Evolutionary conservation across 2,888 invertebrate species (phyloP), one percentile per base, ranked within the genome.

Genomic region (Melinaea marsaeus): DNA sequence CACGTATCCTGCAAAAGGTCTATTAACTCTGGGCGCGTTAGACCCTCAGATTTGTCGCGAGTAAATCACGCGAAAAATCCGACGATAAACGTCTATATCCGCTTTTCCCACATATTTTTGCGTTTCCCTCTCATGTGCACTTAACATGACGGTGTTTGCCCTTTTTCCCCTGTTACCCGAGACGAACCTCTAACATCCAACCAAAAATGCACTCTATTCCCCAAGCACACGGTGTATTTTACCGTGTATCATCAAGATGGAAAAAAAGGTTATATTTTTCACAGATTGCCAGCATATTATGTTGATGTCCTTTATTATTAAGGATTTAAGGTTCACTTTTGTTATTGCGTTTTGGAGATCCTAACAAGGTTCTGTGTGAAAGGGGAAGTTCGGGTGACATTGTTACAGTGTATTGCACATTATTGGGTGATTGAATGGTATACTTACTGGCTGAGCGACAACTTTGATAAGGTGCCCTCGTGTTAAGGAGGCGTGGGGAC

Each of bases 101-200:
- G 88, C 83, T 89, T 89, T 90, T 89, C 88, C 87, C 89, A 90
- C 88, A 87, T 89, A 88, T 90, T 90, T 90, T 88, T 86, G 80
- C 86, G 79, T 86, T 88, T 83, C 88, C 89, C 89, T 88, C 88
- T 89, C 90, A 88, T 90, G 89, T 90, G 90, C 88, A 90, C 88
- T 90, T 90, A 89, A 89, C 88, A 89, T 89, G 89, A 85, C 82
- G 85, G 81, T 89, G 86, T 89, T 90, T 90, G 88, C 88, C 84
- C 83, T 86, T 81, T 84, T 78, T 86, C 90, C 89, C 86, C 83
- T 79, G 79, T 72, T 72, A 63, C 72, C 71, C 69, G 71, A 75
- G 70, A 72, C 71, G 69, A 73, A 75, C 73, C 69, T 74, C 70
- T 69, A 66, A 58, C 54, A 9, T 2, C 1, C 66, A 72, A 60